phyloP scores from a whole-genome alignment of 2,888 invertebrate species.

The Thymelicus acteon region DNA sequence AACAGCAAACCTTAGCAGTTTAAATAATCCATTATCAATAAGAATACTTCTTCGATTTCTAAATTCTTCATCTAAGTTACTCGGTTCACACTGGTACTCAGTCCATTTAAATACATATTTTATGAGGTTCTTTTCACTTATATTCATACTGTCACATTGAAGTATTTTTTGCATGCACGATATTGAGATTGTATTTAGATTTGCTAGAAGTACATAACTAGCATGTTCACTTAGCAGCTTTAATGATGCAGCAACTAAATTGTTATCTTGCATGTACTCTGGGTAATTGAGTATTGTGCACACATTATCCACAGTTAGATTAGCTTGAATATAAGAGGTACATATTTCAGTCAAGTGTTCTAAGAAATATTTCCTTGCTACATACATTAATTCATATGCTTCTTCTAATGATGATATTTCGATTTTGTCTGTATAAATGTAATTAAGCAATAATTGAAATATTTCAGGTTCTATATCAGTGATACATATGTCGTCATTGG shows the following conservation, averaged over 20 bases:
- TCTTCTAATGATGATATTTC: slow-evolving; percentile 82
- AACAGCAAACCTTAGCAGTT: slow-evolving; percentile 73
- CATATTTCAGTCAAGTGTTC: slow-evolving; percentile 80
- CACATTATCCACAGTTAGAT: slow-evolving; percentile 84
- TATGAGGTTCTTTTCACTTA: slow-evolving; percentile 81
- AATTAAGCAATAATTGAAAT: slow-evolving; percentile 86
- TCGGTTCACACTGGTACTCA: slow-evolving; percentile 74
- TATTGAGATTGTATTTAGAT: slow-evolving; percentile 76
- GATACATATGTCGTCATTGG: slow-evolving; percentile 75
- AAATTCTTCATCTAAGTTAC: slow-evolving; percentile 63
- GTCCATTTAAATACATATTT: slow-evolving; percentile 84
- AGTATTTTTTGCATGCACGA: slow-evolving; percentile 79
- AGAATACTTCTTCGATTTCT: slow-evolving; percentile 75
- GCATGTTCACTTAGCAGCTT: slow-evolving; percentile 84
- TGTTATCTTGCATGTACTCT: slow-evolving; percentile 83
- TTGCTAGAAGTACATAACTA: slow-evolving; percentile 78
- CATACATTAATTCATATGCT: slow-evolving; percentile 86
- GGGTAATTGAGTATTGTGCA: slow-evolving; percentile 86
- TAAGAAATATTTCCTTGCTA: slow-evolving; percentile 87
- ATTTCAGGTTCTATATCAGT: slow-evolving; percentile 85
- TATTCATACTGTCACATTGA: slow-evolving; percentile 77
- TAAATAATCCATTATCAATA: slow-evolving; percentile 69
- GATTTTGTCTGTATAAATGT: slow-evolving; percentile 86
- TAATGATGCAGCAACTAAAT: slow-evolving; percentile 78
- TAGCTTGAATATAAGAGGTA: slow-evolving; percentile 79